phyloP scores from a whole-genome alignment of 2,113 vertebrate species.

The Bombycilla garrulus region DNA sequence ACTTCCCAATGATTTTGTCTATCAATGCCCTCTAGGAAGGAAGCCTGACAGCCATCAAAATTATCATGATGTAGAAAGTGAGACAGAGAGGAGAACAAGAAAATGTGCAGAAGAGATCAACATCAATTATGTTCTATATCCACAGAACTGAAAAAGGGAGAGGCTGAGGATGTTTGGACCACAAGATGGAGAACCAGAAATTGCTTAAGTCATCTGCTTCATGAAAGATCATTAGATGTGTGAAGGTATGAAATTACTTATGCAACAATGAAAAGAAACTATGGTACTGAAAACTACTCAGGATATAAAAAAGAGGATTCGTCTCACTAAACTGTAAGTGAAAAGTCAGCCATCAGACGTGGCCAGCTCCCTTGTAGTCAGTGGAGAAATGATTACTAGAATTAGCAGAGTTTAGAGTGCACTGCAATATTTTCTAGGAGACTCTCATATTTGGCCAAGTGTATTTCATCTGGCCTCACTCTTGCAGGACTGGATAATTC shows the following conservation, averaged over 20 bases:
- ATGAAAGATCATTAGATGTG: background rate
- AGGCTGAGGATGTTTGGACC: background rate
- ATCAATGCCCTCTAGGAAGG: background rate
- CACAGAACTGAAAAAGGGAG: background rate
- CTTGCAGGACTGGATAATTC: background rate
- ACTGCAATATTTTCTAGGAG: background rate
- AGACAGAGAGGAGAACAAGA: background rate
- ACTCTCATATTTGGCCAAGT: background rate
- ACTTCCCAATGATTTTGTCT: background rate
- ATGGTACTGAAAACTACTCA: background rate
- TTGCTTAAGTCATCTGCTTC: background rate
- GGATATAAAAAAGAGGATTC: background rate
- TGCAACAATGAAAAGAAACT: background rate
- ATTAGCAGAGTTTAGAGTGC: background rate
- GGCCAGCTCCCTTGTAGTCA: background rate
- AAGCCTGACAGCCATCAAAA: background rate
- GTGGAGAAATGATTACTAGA: background rate
- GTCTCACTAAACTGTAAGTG: background rate
- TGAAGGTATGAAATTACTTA: background rate
- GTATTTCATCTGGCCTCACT: background rate
- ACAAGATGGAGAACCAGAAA: background rate
- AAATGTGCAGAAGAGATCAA: background rate
- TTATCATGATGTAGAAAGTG: background rate
- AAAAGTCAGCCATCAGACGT: background rate
- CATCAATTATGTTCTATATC: background rate